phyloP scores from a whole-genome alignment of 2,113 vertebrate species.

The Danionella cerebrum region DNA sequence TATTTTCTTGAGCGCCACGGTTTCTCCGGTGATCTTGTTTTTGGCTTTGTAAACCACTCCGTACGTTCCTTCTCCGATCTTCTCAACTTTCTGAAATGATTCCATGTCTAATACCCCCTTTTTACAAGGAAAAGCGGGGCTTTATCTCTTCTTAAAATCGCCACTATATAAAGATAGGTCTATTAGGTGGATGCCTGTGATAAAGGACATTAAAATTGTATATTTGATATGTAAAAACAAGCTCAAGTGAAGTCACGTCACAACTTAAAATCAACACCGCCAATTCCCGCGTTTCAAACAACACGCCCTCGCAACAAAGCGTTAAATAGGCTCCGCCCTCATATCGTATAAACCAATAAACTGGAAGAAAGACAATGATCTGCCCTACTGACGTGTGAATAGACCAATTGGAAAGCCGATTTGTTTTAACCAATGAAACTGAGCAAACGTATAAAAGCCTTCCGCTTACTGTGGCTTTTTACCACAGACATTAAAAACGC shows the following conservation, averaged over 20 bases:
- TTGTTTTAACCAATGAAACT: too few relatives aligned
- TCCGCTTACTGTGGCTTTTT: too few relatives aligned
- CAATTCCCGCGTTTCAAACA: constrained; percentile 39
- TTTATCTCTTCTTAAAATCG: background rate
- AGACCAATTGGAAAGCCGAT: too few relatives aligned
- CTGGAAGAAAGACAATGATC: too few relatives aligned
- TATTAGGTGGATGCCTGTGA: background rate
- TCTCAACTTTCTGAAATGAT: constrained; percentile 91
- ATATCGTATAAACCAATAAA: background rate
- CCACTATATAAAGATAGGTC: background rate
- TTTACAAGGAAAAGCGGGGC: background rate
- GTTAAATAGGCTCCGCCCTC: background rate
- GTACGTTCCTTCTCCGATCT: constrained; percentile 91
- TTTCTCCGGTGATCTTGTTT: constrained; percentile 86
- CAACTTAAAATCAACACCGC: constrained; percentile 6
- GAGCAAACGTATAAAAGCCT: too few relatives aligned
- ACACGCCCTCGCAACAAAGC: constrained; percentile 20
- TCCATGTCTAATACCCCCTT: constrained; percentile 65
- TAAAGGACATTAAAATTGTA: background rate
- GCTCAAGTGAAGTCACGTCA: constrained; percentile 8
- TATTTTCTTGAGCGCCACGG: constrained; percentile 91
- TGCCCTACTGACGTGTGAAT: too few relatives aligned
- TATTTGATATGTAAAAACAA: background rate
- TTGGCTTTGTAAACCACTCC: constrained; percentile 91
- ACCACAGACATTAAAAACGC: too few relatives aligned